Evolutionary conservation across 2,113 vertebrate genomes (phyloP).

Genomic region (Salvelinus namaycush): DNA sequence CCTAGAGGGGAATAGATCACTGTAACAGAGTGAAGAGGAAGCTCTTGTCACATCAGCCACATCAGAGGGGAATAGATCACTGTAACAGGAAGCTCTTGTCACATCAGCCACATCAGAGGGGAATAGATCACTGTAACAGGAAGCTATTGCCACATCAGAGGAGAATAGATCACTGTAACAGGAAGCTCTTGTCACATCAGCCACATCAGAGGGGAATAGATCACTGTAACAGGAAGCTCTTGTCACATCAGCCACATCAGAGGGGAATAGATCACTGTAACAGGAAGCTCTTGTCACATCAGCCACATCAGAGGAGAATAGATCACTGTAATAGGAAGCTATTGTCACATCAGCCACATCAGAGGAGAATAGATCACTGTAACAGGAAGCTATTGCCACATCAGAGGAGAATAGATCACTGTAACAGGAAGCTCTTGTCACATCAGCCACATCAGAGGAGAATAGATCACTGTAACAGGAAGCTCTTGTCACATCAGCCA

Average conservation of each 20-base stretch:
- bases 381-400: too few species aligned
- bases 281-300: not conserved
- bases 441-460: not conserved
- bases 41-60: not conserved
- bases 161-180: not conserved
- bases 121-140: too few species aligned
- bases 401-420: not conserved
- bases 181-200: not conserved
- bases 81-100: not conserved
- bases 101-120: too few species aligned
- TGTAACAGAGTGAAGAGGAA: conserved; percentile 2
- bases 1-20: not conserved
- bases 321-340: not conserved
- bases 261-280: not conserved
- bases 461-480: not conserved
- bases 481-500: too few species aligned
- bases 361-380: too few species aligned
- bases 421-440: not conserved
- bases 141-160: too few species aligned
- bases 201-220: not conserved
- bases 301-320: not conserved
- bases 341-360: too few species aligned
- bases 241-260: not conserved
- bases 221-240: not conserved
- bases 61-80: not conserved